Conservation (phyloP, 2,888 invertebrate species). For the Nomada hirtipes region DNA sequence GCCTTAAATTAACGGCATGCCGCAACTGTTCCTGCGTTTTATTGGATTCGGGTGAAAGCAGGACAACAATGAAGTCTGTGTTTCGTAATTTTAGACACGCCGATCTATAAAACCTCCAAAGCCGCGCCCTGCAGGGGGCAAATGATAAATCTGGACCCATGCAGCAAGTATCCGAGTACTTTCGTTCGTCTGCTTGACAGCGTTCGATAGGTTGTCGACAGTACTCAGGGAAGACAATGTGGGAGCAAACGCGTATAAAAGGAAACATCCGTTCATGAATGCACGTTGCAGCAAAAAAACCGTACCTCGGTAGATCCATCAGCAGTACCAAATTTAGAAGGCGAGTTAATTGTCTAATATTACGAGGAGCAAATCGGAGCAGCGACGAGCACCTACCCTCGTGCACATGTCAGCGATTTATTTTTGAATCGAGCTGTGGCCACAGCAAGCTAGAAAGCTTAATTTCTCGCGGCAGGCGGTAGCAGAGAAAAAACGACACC, state of each 20-base stretch:
- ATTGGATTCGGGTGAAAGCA: constrained; percentile 11
- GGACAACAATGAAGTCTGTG: background rate
- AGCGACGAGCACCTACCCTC: background rate
- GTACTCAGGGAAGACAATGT: no score
- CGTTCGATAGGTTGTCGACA: background rate
- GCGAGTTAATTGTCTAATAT: constrained; percentile 56
- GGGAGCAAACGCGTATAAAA: no score
- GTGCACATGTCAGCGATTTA: constrained; percentile 60
- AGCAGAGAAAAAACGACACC: background rate
- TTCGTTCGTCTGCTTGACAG: no score
- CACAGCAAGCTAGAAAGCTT: constrained; percentile 37
- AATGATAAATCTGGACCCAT: constrained; percentile 5
- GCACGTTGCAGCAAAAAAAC: background rate
- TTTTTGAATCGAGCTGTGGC: constrained; percentile 53
- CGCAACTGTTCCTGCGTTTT: background rate
- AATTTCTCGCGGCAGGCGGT: constrained; percentile 12
- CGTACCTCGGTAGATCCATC: background rate
- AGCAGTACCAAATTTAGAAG: constrained; percentile 31
- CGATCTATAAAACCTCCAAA: background rate
- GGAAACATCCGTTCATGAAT: no score
- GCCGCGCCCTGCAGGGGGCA: background rate
- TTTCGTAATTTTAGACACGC: constrained; percentile 15
- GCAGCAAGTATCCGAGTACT: constrained; percentile 12
- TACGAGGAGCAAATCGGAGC: constrained; percentile 11
- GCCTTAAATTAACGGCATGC: background rate